Evolutionary conservation across 2,797 vertebrate species (phyloP).

Genomic region (Sphenopsis melanotis): DNA sequence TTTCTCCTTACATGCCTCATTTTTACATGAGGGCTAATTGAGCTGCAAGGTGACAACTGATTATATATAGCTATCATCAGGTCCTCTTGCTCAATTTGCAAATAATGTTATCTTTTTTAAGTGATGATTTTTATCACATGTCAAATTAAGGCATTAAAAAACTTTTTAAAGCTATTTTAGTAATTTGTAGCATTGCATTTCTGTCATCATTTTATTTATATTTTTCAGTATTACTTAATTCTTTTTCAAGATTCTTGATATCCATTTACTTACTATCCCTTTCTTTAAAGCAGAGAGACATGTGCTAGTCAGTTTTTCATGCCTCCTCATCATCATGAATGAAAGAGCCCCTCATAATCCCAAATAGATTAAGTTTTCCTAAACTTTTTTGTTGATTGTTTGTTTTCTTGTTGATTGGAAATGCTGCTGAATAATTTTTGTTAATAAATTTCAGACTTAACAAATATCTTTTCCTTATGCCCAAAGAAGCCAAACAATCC

Average conservation of each 20-base stretch:
- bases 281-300: neutral
- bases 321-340: neutral
- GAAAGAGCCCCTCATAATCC: neutral
- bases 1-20: slow-evolving; percentile 84
- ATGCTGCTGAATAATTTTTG: neutral
- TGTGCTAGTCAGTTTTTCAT: neutral
- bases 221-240: slow-evolving; percentile 42
- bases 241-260: neutral
- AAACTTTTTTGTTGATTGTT: neutral
- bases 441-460: neutral
- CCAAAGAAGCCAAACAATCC: neutral
- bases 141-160: slow-evolving; percentile 69
- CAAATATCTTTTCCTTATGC: neutral
- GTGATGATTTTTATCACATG: slow-evolving; percentile 71
- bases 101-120: slow-evolving; percentile 74
- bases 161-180: slow-evolving; percentile 61
- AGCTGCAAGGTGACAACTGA: slow-evolving; percentile 85
- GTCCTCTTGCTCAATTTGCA: slow-evolving; percentile 75
- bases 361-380: neutral
- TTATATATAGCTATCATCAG: slow-evolving; percentile 79
- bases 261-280: neutral
- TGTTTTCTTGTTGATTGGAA: neutral
- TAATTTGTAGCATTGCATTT: slow-evolving; percentile 54
- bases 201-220: slow-evolving; percentile 50
- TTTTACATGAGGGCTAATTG: slow-evolving; percentile 86